Base-by-base conservation (phyloP, 2,888 invertebrate species). In the Callyntrura sp. region DNA sequence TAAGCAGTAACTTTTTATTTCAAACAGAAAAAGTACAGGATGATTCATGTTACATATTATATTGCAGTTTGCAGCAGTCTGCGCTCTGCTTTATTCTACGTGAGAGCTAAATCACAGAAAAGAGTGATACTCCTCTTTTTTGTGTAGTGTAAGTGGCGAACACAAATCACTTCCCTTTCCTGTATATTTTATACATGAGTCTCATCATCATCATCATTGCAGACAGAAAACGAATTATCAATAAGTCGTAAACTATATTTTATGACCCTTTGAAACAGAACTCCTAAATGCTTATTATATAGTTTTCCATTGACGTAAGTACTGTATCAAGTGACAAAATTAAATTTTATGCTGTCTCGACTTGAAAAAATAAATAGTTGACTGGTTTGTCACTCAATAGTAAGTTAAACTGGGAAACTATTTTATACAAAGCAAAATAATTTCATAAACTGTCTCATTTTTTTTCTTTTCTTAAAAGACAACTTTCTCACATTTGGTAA, bases 1-100 rank as follows among this genome's bases (percentile, higher is more conserved):
- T 76, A 48, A 85, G 70, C 73, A 88, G 48, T 88, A 87, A 87
- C 70, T 82, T 87, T 88, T 88, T 68, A 45, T 79, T 79, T 86
- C 79, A 79, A 57, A 51, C n/a, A 43, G 57, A 60, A 79, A 73
- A 57, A 57, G 35, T 12, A 35, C 35, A n/a, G 35, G 79, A 79
- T 79, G 79, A 79, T 60, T 83, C 82, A 83, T 68, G 17, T 62
- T 35, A 35, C 60, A 45, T 17, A 35, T 35, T 17, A 48, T 73
- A 73, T 14, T 65, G 35, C 11, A 28, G 11, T 55, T 35, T 35
- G 35, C n/a, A 12, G 45, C 35, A 35, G 48, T 65, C 43, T 14
- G 48, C 48, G 65, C 25, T 51, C 45, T 60, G 23, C 45, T 25
- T 35, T 35, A 35, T 6, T 35, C 35, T 35, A 35, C 2, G 35